Evolutionary conservation across 2,797 vertebrate species (phyloP), one percentile per base, ranked within the genome.

Genomic region (Sternarchorhynchus goeldii): DNA sequence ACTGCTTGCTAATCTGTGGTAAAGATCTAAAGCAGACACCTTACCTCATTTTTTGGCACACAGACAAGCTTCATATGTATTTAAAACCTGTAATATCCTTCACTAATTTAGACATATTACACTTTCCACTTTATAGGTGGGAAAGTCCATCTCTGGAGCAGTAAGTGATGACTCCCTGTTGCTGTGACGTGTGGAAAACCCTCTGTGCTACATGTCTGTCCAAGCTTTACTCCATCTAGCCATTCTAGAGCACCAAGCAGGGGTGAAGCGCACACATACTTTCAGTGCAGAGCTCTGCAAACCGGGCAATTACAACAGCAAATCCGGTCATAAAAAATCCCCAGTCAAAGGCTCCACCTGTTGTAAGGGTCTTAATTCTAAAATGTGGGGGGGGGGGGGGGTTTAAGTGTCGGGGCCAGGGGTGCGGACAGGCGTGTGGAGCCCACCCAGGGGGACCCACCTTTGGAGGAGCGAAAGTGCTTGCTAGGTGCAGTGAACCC

Each of bases 401-500:
- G 45, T 16, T 50, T 50, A 50, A 50, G 12, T 86, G 89, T 85
- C 88, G 25, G 50, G 32, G 53, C 34, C 72, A 58, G 14, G 34
- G 53, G 86, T 87, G 78, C 89, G 86, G 85, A 90, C 81, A 81
- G 78, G 45, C 76, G 80, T 82, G 81, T 82, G 79, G 81, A 86
- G 73, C 78, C 88, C 88, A 90, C 86, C 87, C 89, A 89, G 77
- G 78, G 39, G 73, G 34, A 84, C 80, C 81, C 85, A 99, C 97
- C 97, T 96, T 92, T 94, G 5, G 95, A 95, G 50, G 97, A 99
- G 77, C 94, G 92, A 93, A 98, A 98, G 90, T 98, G 97, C 82
- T 97, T 97, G 94, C 96, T 98, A 82, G 97, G 97, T 0, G 97
- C 95, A 0, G 96, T 99, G 94, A 99, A 99, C 79, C 97, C 97